Evolutionary conservation across 2,113 vertebrate species (phyloP).

Genomic region (Trichechus manatus): DNA sequence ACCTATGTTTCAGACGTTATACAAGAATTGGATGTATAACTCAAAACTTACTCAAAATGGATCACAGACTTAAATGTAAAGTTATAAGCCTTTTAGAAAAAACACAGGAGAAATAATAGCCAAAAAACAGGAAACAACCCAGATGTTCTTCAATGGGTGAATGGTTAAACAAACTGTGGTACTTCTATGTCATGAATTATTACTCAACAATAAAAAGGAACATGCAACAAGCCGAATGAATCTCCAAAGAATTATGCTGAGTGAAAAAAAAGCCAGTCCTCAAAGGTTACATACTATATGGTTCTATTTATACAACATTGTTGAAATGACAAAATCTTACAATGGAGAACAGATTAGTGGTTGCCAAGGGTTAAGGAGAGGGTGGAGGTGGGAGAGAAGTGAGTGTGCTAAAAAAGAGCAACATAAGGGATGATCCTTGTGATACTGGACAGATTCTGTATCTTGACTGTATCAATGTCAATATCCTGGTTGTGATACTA

Average conservation of each 20-base stretch:
- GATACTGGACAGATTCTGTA: neutral
- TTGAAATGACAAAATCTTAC: neutral
- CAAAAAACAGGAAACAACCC: neutral
- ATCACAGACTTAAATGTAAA: no score
- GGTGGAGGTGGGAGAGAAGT: neutral
- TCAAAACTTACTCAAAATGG: no score
- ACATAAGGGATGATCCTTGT: neutral
- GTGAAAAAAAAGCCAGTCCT: no score
- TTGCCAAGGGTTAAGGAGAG: neutral
- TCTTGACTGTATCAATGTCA: neutral
- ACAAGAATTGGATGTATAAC: no score
- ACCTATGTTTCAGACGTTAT: no score
- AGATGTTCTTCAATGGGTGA: neutral
- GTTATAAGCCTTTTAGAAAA: no score
- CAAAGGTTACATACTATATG: neutral
- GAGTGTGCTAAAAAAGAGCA: neutral
- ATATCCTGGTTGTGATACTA: neutral
- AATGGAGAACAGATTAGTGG: neutral
- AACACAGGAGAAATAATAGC: neutral
- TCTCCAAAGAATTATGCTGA: neutral
- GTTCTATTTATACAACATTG: neutral
- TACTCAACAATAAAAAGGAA: neutral
- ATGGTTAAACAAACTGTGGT: neutral
- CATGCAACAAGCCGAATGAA: neutral
- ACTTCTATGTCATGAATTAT: neutral